Conservation (phyloP, 1,140 invertebrate genomes). For the Drosophila pachea region DNA sequence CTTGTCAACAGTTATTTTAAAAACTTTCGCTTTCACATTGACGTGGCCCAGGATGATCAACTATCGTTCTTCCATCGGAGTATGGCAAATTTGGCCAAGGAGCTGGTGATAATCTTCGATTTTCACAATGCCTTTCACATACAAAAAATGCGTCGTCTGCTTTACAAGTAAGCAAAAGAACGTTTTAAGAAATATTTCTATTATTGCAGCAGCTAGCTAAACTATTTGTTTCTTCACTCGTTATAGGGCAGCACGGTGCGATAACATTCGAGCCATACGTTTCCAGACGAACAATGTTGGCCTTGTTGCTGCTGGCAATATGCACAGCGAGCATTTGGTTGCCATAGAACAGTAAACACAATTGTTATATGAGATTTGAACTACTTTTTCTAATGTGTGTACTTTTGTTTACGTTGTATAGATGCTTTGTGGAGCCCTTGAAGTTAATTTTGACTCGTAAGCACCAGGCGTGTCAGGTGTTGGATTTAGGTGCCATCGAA, state of each 20-base stretch:
- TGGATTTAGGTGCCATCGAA: slow-evolving; percentile 75
- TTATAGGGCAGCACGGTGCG: slow-evolving; percentile 71
- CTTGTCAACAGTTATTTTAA: slow-evolving; percentile 66
- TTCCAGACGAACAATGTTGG: slow-evolving; percentile 76
- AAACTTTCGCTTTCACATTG: slow-evolving; percentile 73
- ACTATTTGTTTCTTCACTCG: background rate
- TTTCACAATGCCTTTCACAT: slow-evolving; percentile 75
- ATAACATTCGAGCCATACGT: slow-evolving; percentile 70
- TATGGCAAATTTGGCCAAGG: slow-evolving; percentile 65
- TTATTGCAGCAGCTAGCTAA: background rate
- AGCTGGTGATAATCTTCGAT: slow-evolving; percentile 72
- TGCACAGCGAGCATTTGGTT: slow-evolving; percentile 63
- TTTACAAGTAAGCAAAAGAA: slow-evolving; percentile 61
- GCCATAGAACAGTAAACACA: slow-evolving; percentile 71
- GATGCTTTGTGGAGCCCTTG: slow-evolving; percentile 75
- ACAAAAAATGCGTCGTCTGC: slow-evolving; percentile 70
- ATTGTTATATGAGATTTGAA: background rate
- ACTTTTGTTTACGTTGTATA: slow-evolving; percentile 17
- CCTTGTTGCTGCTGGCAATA: slow-evolving; percentile 56
- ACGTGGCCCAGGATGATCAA: slow-evolving; percentile 71
- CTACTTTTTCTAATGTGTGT: background rate
- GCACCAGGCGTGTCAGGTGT: slow-evolving; percentile 53
- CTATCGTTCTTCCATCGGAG: slow-evolving; percentile 68
- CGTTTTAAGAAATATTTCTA: no score
- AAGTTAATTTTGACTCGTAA: slow-evolving; percentile 69